A percentile compares a stretch with the other conserved stretches of the same genome.
These are phyloP conservation scores for Heliconius congener DNA, from an alignment of 1,140 invertebrate species.

Conservation along the genomic window DNA sequence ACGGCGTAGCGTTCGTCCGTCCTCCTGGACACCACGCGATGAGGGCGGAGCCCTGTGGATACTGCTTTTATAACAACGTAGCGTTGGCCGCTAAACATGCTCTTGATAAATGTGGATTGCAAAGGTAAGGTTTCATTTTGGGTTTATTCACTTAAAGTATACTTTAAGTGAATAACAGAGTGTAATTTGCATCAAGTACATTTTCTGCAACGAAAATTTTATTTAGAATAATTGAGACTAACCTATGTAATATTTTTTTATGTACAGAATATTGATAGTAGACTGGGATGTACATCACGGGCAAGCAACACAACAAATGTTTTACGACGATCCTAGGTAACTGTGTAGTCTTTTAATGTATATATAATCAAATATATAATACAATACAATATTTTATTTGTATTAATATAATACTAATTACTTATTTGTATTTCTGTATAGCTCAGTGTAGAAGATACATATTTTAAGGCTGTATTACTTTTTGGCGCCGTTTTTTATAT, in stretches of 20 bases:
- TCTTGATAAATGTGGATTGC: slow-evolving; percentile 82
- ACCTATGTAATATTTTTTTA: slow-evolving; percentile 20
- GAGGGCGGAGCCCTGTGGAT: slow-evolving; percentile 93
- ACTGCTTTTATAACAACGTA: slow-evolving; percentile 98
- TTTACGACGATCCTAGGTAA: slow-evolving; percentile 95
- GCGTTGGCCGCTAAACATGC: slow-evolving; percentile 94
- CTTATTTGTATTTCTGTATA: too few species aligned
- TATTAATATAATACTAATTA: too few species aligned
- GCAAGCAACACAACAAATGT: slow-evolving; percentile 96
- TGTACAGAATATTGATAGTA: slow-evolving; percentile 92
- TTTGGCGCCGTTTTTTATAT: too few species aligned
- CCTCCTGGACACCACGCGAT: slow-evolving; percentile 99
- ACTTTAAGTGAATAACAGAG: too few species aligned
- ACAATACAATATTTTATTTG: too few species aligned
- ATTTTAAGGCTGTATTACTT: too few species aligned
- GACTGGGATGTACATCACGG: slow-evolving; percentile 99
- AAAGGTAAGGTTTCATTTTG: slow-evolving; percentile 44
- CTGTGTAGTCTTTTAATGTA: too few species aligned
- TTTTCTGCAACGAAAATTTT: neutral
- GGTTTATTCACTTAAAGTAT: too few species aligned
- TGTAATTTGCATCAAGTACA: too few species aligned
- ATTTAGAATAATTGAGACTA: neutral
- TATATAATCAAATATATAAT: too few species aligned
- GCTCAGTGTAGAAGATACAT: too few species aligned
- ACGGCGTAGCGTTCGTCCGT: slow-evolving; percentile 92